Conservation (phyloP, 2,888 invertebrate species). For the Pristionchus exspectatus region DNA sequence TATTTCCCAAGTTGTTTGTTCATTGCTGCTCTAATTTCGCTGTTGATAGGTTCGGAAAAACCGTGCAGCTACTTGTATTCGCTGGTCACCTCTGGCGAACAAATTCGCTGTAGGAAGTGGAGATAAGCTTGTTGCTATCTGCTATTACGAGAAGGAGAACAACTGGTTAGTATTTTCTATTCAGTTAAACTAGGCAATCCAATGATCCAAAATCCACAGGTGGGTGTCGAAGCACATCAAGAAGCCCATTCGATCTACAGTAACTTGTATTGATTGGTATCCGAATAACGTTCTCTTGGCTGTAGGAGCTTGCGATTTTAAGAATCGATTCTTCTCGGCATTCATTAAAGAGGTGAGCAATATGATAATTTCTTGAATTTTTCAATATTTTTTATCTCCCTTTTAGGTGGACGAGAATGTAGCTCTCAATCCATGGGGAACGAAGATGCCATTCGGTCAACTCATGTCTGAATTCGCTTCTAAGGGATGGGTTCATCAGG, state of each 20-base stretch:
- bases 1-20: neutral
- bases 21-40: neutral
- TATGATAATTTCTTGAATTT: neutral
- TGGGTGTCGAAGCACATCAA: constrained; percentile 99
- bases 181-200: neutral
- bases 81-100: constrained; percentile 98
- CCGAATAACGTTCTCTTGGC: constrained; percentile 96
- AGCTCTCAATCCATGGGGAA: constrained; percentile 92
- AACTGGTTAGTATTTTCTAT: constrained; percentile 81
- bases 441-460: constrained; percentile 87
- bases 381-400: neutral
- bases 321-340: constrained; percentile 91
- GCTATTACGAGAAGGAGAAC: constrained; percentile 97
- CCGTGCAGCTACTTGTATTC: constrained; percentile 97
- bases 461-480: constrained; percentile 89
- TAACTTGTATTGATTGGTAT: constrained; percentile 98
- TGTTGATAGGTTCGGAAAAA: constrained; percentile 86
- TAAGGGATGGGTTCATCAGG: constrained; percentile 70
- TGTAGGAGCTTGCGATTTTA: constrained; percentile 96
- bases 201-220: constrained; percentile 83
- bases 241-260: constrained; percentile 96
- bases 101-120: constrained; percentile 99
- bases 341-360: constrained; percentile 90
- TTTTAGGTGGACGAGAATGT: constrained; percentile 89
- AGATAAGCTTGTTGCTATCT: constrained; percentile 94